Evolutionary conservation across 2,888 invertebrate genomes (phyloP), one percentile per base, ranked within the genome.

Genomic region (Stenodema calcarata): DNA sequence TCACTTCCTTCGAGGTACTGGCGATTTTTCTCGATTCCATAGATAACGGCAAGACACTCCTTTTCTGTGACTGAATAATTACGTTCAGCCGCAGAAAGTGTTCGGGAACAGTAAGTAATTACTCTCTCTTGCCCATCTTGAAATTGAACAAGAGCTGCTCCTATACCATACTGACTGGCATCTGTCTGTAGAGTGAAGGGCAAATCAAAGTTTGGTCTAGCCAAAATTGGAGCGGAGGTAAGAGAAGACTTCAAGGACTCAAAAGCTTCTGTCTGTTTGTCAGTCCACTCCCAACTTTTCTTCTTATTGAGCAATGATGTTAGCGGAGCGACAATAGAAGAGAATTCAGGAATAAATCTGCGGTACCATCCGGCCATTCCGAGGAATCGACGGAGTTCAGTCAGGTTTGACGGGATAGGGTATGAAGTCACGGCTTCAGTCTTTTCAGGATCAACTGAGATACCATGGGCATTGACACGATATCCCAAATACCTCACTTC

Each of bases 291-390:
- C 12, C 12, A 12, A 2, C 12, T 47, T 16, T 47, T 12, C 47
- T 47, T 12, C 12, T 3, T 47, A 4, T 1, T 2, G 1, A 47
- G 4, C 1, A 90, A 81, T 0, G 87, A 23, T 16, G 88, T 89
- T 3, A 12, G 54, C 2, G 54, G 54, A 54, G 54, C 1, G 4
- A 54, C 54, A 1, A 54, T 18, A 9, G 18, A 54, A n/a, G 89
- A 88, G 27, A 89, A 89, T 30, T 89, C 86, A 0, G 86, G 87
- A 1, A 90, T 87, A 54, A 54, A 54, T 3, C 54, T n/a, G 9
- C 54, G 54, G 18, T 54, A 54, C 54, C 54, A 54, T 2, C 54
- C 54, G 2, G 54, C 54, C 54, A 54, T 54, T 3, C 54, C 54
- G 16, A 54, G 54, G 54, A 54, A 54, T 18, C 47, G 47, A 12